phyloP scores from a whole-genome alignment of 64 coral and sea anemone genomes.

The Montipora sp. region DNA sequence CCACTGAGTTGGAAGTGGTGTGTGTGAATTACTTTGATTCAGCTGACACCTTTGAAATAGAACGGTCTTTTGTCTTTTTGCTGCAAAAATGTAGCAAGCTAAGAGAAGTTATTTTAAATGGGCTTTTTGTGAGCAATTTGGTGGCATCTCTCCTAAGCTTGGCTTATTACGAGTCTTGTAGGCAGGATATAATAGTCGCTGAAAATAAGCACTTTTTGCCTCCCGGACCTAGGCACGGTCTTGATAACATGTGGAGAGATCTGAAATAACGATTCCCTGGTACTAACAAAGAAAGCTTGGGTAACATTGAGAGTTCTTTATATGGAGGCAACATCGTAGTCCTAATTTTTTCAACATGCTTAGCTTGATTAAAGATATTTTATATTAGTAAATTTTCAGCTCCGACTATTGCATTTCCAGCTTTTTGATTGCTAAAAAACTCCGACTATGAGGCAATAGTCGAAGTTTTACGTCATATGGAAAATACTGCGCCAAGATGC shows the following conservation, averaged over 20 bases:
- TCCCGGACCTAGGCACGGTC: constrained; percentile 20
- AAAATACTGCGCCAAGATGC: too few relatives aligned
- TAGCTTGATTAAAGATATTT: too few relatives aligned
- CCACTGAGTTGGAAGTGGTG: constrained; percentile 31
- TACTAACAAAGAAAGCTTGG: too few relatives aligned
- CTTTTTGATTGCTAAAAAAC: too few relatives aligned
- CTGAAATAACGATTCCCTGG: too few relatives aligned
- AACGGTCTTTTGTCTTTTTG: constrained; percentile 48
- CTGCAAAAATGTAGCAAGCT: constrained; percentile 56
- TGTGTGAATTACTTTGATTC: constrained; percentile 75
- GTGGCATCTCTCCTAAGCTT: constrained; percentile 48
- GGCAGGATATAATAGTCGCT: constrained; percentile 23
- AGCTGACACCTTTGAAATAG: constrained; percentile 66
- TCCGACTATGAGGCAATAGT: too few relatives aligned
- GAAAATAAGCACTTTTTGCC: constrained; percentile 78
- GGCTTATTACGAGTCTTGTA: constrained; percentile 34
- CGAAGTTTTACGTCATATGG: too few relatives aligned
- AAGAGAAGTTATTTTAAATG: constrained; percentile 60
- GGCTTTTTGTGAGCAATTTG: constrained; percentile 68
- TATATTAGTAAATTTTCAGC: too few relatives aligned
- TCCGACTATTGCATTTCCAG: too few relatives aligned
- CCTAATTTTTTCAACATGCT: too few relatives aligned
- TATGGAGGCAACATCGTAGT: too few relatives aligned
- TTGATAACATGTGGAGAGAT: constrained; percentile 44
- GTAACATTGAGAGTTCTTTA: too few relatives aligned